Evolutionary conservation across 2,797 vertebrate genomes (phyloP), one percentile per base, ranked within the genome.

Genomic region (Alcedo quadribrachys): DNA sequence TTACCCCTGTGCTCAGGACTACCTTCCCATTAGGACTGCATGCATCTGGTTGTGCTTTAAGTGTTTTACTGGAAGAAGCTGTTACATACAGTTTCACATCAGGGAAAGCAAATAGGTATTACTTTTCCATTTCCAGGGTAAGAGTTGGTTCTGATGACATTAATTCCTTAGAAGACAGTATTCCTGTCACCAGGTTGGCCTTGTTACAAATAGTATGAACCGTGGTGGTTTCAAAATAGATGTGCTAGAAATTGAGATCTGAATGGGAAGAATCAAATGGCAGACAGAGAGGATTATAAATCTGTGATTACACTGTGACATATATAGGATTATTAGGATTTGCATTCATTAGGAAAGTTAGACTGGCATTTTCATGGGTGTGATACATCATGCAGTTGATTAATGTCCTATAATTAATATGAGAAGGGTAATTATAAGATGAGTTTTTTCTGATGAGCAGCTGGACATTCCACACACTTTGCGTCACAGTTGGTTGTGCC

Each of bases 271-370:
- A 82, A 33, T 63, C 37, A 61, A 57, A 43, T 11, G 32, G 67
- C 74, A 87, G 30, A 66, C 24, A 68, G 50, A 86, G 63, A 80
- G 73, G 85, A 96, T 88, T 85, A 77, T 4, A 74, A 69, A 53
- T 66, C 40, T 42, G 27, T 37, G 45, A 22, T 62, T 87, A 8
- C 33, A 75, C 54, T 90, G 91, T 85, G 80, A 87, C 76, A 81
- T 46, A 55, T 42, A 94, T 60, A 89, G 67, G 73, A 87, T 92
- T 94, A 90, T 57, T 42, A 48, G 79, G 81, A 85, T 95, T 92
- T 95, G 73, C 87, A 90, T 87, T 81, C 69, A 75, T 90, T 78
- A 94, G 35, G 35, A 28, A 83, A 62, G 51, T 63, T 46, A 81
- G 57, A 43, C 48, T 63, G 42, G 58, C 62, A 55, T 68, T 94